phyloP scores from a whole-genome alignment of 2,113 vertebrate genomes.

The western clawed frog (Xenopus tropicalis) region DNA sequence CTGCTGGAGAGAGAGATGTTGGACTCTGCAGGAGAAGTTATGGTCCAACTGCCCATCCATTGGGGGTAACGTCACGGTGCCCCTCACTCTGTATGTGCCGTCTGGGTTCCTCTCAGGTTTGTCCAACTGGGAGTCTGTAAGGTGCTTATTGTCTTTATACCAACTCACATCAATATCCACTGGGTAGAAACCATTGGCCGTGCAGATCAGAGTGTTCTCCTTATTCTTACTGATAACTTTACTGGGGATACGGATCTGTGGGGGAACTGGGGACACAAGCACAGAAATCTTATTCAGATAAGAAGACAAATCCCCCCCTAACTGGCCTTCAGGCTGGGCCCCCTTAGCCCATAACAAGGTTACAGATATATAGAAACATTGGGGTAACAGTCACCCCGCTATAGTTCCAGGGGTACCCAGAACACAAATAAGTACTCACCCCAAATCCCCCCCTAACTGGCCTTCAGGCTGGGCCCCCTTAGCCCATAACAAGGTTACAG shows the following conservation, averaged over 20 bases:
- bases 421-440: too few species aligned
- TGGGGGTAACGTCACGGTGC: neutral
- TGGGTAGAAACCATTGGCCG: constrained; percentile 6
- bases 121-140: neutral
- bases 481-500: too few species aligned
- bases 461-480: too few species aligned
- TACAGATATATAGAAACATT: too few species aligned
- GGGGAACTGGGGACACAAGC: constrained; percentile 1
- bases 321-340: too few species aligned
- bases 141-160: neutral
- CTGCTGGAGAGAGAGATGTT: neutral
- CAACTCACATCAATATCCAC: neutral
- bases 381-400: too few species aligned
- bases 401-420: too few species aligned
- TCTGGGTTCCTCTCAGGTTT: neutral
- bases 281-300: too few species aligned
- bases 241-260: neutral
- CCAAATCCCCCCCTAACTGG: too few species aligned
- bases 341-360: too few species aligned
- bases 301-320: too few species aligned
- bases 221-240: neutral
- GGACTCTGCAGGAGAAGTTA: constrained; percentile 21
- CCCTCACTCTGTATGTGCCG: constrained; percentile 6
- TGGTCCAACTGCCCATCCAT: neutral
- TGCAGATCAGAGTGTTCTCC: constrained; percentile 6